These are phyloP conservation scores for Chloebia gouldiae DNA, from an alignment of 2,113 vertebrate genomes.

Conservation along the genomic window DNA sequence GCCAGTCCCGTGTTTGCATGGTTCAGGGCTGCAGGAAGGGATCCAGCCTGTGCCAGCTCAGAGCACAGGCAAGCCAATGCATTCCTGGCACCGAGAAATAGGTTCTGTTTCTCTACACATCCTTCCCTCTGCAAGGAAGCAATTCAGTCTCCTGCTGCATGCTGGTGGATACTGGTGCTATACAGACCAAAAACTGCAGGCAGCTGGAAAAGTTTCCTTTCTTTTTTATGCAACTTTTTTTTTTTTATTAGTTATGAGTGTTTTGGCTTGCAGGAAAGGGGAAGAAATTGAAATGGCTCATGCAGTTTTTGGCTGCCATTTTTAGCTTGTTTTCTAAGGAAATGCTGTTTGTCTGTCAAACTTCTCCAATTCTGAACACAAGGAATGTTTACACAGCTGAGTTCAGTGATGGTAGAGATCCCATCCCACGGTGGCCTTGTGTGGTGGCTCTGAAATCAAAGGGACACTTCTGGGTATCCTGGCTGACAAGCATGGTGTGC, in stretches of 20 bases:
- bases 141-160: neutral
- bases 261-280: neutral
- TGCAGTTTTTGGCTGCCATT: neutral
- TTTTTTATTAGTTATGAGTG: neutral
- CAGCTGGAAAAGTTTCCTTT: neutral
- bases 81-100: neutral
- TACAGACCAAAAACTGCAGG: neutral
- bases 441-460: neutral
- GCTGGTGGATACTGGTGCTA: neutral
- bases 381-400: neutral
- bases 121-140: neutral
- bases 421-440: neutral
- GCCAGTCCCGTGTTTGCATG: rapidly evolving
- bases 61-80: rapidly evolving
- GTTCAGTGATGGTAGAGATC: neutral
- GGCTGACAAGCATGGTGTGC: neutral
- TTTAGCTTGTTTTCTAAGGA: neutral
- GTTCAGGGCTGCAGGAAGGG: neutral
- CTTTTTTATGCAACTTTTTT: neutral
- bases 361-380: neutral
- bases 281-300: neutral
- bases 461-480: neutral
- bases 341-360: neutral
- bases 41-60: neutral
- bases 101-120: neutral